Evolutionary conservation across 2,888 invertebrate genomes (phyloP).

Genomic region (Sinodicranocentrus sp.): DNA sequence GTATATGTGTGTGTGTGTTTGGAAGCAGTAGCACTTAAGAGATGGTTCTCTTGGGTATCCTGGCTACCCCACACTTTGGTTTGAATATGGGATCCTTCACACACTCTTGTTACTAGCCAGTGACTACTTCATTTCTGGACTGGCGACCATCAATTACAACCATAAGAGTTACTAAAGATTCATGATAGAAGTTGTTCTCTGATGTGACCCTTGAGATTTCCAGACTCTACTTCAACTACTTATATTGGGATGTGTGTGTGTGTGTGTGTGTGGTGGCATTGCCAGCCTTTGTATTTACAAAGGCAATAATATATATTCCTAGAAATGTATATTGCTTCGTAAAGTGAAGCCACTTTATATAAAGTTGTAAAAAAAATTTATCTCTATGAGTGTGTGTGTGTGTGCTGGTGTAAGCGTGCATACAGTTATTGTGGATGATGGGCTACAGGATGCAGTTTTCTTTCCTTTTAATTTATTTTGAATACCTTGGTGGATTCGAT

Average conservation of each 20-base stretch:
- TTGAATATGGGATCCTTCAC: background rate
- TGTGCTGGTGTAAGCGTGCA: background rate
- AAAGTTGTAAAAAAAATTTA: background rate
- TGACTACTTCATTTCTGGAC: slow-evolving; percentile 66
- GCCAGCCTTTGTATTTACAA: too few relatives aligned
- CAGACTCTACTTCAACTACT: too few relatives aligned
- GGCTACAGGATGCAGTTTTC: slow-evolving; percentile 4
- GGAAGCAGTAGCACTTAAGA: slow-evolving; percentile 61
- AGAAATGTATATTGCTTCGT: too few relatives aligned
- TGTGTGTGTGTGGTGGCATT: too few relatives aligned
- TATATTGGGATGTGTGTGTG: too few relatives aligned
- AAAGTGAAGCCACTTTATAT: too few relatives aligned
- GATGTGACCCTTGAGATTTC: slow-evolving; percentile 69
- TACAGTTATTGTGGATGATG: background rate
- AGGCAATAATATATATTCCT: too few relatives aligned
- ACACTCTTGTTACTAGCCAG: slow-evolving; percentile 45
- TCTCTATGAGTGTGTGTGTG: background rate
- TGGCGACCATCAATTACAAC: slow-evolving; percentile 71
- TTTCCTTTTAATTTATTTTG: slow-evolving; percentile 1
- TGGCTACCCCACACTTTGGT: slow-evolving; percentile 10
- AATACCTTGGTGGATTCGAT: slow-evolving; percentile 6
- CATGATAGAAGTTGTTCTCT: slow-evolving; percentile 65
- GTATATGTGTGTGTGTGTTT: slow-evolving; percentile 7
- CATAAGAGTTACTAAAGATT: slow-evolving; percentile 72
- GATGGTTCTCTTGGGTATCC: slow-evolving; percentile 69